phyloP scores from a whole-genome alignment of 2,113 vertebrate species.

The Centropus bengalensis region DNA sequence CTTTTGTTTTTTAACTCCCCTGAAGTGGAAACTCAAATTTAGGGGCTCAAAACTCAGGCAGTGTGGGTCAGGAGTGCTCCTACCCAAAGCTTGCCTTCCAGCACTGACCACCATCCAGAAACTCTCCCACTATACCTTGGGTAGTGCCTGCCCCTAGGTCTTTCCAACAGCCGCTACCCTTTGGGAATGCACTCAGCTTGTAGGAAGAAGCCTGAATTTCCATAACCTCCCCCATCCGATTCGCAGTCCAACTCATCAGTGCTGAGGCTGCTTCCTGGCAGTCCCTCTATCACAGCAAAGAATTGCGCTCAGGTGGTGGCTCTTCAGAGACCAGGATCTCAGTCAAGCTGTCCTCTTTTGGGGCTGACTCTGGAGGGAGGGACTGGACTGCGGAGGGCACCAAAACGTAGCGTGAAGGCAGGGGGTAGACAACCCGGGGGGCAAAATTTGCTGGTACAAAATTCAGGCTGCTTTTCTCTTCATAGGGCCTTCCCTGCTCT shows the following conservation, averaged over 20 bases:
- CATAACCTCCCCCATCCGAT: not conserved
- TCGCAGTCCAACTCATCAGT: rapidly evolving
- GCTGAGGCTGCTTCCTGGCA: not conserved
- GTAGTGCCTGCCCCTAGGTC: not conserved
- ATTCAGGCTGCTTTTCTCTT: not conserved
- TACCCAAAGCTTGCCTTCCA: not conserved
- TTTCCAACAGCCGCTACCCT: not conserved
- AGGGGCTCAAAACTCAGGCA: not conserved
- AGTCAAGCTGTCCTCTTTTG: not conserved
- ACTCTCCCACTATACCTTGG: rapidly evolving
- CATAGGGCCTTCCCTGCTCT: not conserved
- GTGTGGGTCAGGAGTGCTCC: not conserved
- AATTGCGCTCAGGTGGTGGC: rapidly evolving
- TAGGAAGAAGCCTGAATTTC: not conserved
- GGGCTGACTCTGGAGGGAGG: not conserved
- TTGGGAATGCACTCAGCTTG: not conserved
- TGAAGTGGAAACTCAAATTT: not conserved
- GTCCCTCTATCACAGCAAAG: not conserved
- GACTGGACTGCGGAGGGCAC: rapidly evolving
- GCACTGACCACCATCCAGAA: not conserved
- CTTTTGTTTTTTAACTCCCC: not conserved
- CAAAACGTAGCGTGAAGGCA: not conserved
- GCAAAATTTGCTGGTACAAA: not conserved
- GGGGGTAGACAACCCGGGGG: not conserved
- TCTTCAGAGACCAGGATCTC: not conserved